These are phyloP conservation scores for Heliothis peltigera DNA, from an alignment of 2,888 invertebrate genomes.

Conservation along the genomic window DNA sequence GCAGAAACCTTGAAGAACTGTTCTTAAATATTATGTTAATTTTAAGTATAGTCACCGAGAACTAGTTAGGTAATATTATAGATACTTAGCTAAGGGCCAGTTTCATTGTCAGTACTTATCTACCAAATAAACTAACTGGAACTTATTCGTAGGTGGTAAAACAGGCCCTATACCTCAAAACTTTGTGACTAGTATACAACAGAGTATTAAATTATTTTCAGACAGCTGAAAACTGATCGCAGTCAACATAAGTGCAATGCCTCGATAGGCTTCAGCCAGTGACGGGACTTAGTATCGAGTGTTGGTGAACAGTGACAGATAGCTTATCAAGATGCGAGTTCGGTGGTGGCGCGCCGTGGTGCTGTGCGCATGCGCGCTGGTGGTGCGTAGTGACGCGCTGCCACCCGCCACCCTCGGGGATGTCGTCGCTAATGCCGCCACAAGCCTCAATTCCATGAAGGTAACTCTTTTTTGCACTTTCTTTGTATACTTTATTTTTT, in stretches of 20 bases:
- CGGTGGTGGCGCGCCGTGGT: conserved; percentile 77
- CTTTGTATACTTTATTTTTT: too few species aligned
- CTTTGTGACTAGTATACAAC: background rate
- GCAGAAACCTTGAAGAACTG: too few species aligned
- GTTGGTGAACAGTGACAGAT: conserved; percentile 27
- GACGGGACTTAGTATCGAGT: conserved; percentile 29
- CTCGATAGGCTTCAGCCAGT: conserved; percentile 29
- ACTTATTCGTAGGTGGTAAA: too few species aligned
- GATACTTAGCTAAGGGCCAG: too few species aligned
- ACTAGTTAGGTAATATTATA: too few species aligned
- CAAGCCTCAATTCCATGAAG: conserved; percentile 88
- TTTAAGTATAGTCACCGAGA: too few species aligned
- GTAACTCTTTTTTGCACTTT: too few species aligned
- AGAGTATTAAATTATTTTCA: background rate
- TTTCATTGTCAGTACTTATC: too few species aligned
- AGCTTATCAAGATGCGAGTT: conserved; percentile 71
- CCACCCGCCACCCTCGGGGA: conserved; percentile 87
- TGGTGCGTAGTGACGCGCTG: conserved; percentile 77
- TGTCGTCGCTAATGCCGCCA: conserved; percentile 86
- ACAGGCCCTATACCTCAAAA: too few species aligned
- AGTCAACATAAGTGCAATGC: conserved; percentile 38
- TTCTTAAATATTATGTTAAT: too few species aligned
- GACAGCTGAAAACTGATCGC: background rate
- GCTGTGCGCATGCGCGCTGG: conserved; percentile 76
- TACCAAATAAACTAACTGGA: too few species aligned